Base-by-base conservation (phyloP, 2,888 invertebrate species). In the Tipula confusa region DNA sequence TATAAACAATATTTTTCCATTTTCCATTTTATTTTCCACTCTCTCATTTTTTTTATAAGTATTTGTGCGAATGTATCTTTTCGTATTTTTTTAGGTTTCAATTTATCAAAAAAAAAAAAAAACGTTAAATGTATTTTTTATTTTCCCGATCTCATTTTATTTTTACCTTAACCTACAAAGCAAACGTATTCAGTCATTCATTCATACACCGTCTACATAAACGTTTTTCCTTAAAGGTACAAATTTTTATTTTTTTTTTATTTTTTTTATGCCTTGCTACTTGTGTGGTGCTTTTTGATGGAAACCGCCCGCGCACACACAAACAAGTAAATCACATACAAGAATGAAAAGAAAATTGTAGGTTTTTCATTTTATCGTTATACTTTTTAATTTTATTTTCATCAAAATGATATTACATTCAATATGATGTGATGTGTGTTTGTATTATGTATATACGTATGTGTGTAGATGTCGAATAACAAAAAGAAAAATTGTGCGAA, bases 1-100 rank as follows among this genome's bases (percentile, higher is more conserved):
- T 64, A 64, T 64, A 64, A 64, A 64, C 64, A 64, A 64, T 64
- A 64, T 64, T 64, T n/a, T 64, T 24, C 38, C 43, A 15, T n/a
- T 18, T 64, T 64, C 24, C 7, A 7, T 9, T 64, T 24, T 13
- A 31, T 9, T 38, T 13, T 64, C 9, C 64, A 13, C 13, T 24
- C 24, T 24, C 64, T 64, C 24, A 9, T 11, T 11, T 9, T 33
- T 33, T 11, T 6, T 33, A 33, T 33, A 1, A 2, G 24, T 64
- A 64, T 9, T 9, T 43, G 43, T 43, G 18, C 1, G 43, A 24
- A 3, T 64, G 64, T 48, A 43, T 15, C 18, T 64, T 64, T 64
- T 64, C 64, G 18, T n/a, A n/a, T 64, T 64, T 31, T 31, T 43
- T 43, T 24, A 24, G 24, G 24, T 24, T 64, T 64, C 64, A 64